Evolutionary conservation across 2,797 vertebrate species (phyloP).

Genomic region (Rallus crepitans): DNA sequence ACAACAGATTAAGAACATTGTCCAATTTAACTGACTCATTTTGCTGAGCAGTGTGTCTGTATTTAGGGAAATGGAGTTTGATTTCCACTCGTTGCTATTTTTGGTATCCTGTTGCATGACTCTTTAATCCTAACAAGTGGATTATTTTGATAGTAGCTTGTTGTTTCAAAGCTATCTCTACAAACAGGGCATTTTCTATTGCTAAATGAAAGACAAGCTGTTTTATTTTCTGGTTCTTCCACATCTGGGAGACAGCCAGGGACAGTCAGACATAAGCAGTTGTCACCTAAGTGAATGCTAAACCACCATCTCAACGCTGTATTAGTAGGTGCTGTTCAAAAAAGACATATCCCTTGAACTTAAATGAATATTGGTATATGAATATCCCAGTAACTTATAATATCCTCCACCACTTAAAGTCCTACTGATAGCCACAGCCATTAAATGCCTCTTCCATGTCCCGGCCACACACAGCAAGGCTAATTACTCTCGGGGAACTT

Average conservation of each 20-base stretch:
- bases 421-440: slow-evolving; percentile 16
- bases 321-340: background rate
- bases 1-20: background rate
- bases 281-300: background rate
- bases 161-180: background rate
- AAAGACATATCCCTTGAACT: background rate
- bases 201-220: background rate
- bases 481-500: slow-evolving; percentile 57
- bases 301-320: background rate
- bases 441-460: slow-evolving; percentile 39
- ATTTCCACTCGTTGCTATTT: background rate
- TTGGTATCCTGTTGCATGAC: background rate
- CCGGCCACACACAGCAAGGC: slow-evolving; percentile 54
- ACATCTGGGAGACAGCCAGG: background rate
- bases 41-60: background rate
- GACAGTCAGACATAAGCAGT: background rate
- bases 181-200: background rate
- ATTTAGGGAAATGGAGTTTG: background rate
- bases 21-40: background rate
- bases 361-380: background rate
- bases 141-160: background rate
- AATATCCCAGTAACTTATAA: background rate
- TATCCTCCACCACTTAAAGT: background rate
- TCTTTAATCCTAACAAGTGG: background rate
- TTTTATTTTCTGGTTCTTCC: background rate